phyloP scores from a whole-genome alignment of 1,140 invertebrate genomes.

The Carcinoscorpius rotundicauda region DNA sequence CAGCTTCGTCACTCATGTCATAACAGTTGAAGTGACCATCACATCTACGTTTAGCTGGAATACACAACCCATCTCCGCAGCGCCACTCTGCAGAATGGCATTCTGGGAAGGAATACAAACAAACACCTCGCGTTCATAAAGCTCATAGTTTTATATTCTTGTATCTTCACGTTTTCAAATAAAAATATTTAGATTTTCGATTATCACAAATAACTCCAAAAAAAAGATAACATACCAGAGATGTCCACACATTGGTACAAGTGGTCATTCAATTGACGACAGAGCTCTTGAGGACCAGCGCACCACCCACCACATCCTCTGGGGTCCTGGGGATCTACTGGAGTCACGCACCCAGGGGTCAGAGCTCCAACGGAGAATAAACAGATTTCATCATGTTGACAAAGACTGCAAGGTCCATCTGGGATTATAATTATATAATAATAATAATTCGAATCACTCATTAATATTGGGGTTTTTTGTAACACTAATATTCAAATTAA shows the following conservation, averaged over 20 bases:
- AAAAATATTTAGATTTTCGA: conserved; percentile 12
- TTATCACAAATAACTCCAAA: neutral
- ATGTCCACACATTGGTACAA: conserved; percentile 38
- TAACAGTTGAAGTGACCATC: conserved; percentile 62
- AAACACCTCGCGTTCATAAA: neutral
- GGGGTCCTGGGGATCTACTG: conserved; percentile 46
- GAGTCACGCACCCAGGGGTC: conserved; percentile 45
- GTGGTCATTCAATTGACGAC: conserved; percentile 47
- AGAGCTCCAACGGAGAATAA: conserved; percentile 45
- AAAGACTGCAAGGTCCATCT: conserved; percentile 21
- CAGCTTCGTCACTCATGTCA: conserved; percentile 61
- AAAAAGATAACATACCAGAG: conserved; percentile 11
- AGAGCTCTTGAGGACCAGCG: conserved; percentile 51
- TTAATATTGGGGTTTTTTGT: too few species aligned
- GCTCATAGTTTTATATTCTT: conserved; percentile 4
- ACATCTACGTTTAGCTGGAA: conserved; percentile 7
- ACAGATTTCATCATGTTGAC: conserved; percentile 41
- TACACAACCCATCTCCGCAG: conserved; percentile 17
- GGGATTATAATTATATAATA: neutral
- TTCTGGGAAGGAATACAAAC: neutral
- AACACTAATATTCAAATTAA: too few species aligned
- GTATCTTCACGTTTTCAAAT: conserved; percentile 8
- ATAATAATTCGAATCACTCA: too few species aligned
- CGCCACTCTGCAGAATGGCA: conserved; percentile 37
- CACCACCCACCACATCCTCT: conserved; percentile 63